Evolutionary conservation across 2,113 vertebrate species (phyloP).

Genomic region (Sigmodon hispidus): DNA sequence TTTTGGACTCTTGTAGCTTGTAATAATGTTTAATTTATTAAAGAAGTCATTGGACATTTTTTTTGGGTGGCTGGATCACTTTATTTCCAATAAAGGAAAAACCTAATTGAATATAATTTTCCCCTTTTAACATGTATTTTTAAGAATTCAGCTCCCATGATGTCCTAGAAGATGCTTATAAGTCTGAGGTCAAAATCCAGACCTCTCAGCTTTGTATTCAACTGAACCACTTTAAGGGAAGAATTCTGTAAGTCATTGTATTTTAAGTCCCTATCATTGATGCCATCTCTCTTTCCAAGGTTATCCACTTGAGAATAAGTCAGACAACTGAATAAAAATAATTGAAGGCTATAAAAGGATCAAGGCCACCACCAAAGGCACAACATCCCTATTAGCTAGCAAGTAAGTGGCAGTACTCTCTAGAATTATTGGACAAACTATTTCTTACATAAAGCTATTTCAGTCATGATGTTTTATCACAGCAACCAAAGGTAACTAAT

Average conservation of each 20-base stretch:
- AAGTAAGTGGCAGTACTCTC: neutral
- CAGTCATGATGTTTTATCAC: neutral
- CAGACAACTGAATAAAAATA: slow-evolving; percentile 39
- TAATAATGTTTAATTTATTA: too few relatives aligned
- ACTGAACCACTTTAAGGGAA: neutral
- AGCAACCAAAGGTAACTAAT: neutral
- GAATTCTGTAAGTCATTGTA: neutral
- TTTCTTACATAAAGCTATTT: neutral
- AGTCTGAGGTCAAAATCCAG: slow-evolving; percentile 50
- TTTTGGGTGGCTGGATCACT: slow-evolving; percentile 68
- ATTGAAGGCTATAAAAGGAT: slow-evolving; percentile 23
- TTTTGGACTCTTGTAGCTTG: too few relatives aligned
- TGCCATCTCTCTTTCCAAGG: neutral
- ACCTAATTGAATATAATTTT: slow-evolving; percentile 66
- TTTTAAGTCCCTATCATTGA: neutral
- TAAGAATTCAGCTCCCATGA: slow-evolving; percentile 59
- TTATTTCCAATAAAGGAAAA: slow-evolving; percentile 76
- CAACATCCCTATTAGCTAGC: neutral
- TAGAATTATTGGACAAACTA: neutral
- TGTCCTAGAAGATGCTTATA: slow-evolving; percentile 49
- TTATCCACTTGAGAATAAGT: slow-evolving; percentile 1
- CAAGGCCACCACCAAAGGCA: neutral
- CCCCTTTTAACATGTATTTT: slow-evolving; percentile 68
- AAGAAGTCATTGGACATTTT: neutral
- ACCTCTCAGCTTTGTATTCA: slow-evolving; percentile 40